Percentiles rank a stretch among this genome's conserved stretches.
phyloP scores from a whole-genome alignment of 2,888 invertebrate genomes.

The Steinernema hermaphroditum region DNA sequence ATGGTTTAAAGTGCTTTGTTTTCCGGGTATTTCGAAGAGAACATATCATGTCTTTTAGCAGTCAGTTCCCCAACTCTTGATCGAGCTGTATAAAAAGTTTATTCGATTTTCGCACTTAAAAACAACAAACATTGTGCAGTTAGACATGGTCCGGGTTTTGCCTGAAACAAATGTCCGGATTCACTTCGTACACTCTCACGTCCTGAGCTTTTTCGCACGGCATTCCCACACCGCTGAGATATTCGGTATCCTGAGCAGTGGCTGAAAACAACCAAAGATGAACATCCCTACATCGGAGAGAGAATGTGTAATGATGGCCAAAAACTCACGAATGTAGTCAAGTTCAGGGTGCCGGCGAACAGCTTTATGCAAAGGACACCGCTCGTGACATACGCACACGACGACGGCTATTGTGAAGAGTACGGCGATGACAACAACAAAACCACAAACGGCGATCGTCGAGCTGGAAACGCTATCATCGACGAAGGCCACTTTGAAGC shows the following conservation, averaged over 20 bases:
- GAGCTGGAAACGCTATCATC: background rate
- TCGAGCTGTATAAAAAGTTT: background rate
- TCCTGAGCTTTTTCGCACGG: conserved; percentile 28
- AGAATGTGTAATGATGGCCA: too few species aligned
- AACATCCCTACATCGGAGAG: too few species aligned
- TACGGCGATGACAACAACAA: conserved; percentile 21
- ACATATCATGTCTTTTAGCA: background rate
- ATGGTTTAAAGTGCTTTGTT: background rate
- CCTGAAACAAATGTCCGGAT: conserved; percentile 21
- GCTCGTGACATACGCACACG: conserved; percentile 22
- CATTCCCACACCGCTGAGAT: conserved; percentile 25
- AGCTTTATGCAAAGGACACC: conserved; percentile 23
- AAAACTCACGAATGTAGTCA: conserved; percentile 23
- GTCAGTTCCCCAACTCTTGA: background rate
- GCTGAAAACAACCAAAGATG: background rate
- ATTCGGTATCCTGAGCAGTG: conserved; percentile 11
- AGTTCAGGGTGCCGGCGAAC: conserved; percentile 23
- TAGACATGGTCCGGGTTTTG: conserved; percentile 25
- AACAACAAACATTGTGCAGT: background rate
- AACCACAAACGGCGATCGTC: conserved; percentile 13
- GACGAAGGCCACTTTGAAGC: background rate
- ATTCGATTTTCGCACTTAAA: background rate
- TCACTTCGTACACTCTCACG: conserved; percentile 29
- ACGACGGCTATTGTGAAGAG: conserved; percentile 18
- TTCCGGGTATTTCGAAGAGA: background rate